A percentile compares a stretch with the other conserved stretches of the same genome.
Conservation (phyloP, 2,113 vertebrate genomes). For the Pangasianodon gigas region DNA sequence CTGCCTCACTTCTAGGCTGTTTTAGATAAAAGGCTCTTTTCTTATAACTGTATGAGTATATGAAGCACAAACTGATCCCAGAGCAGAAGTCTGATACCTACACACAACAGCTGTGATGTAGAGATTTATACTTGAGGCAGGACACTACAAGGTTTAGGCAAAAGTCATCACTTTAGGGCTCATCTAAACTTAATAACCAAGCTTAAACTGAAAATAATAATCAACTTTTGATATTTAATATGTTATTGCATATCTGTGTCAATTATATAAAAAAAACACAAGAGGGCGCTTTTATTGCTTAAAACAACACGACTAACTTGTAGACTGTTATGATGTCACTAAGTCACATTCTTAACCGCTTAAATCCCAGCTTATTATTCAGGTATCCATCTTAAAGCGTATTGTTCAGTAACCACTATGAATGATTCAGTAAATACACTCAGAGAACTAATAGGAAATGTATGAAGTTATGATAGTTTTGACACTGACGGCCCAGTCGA, state of each 20-base stretch:
- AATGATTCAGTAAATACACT: neutral
- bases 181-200: neutral
- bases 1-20: neutral
- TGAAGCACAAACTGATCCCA: neutral
- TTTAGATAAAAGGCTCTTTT: neutral
- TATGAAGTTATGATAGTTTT: neutral
- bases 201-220: neutral
- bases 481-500: neutral
- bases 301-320: neutral
- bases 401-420: neutral
- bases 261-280: conserved; percentile 15
- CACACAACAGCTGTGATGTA: neutral
- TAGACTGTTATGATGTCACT: neutral
- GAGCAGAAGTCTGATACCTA: neutral
- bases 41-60: neutral
- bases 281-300: conserved; percentile 40
- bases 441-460: neutral
- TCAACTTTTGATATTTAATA: neutral
- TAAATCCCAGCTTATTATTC: neutral
- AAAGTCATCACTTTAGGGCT: neutral
- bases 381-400: neutral
- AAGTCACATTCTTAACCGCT: neutral
- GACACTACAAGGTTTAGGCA: neutral
- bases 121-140: neutral
- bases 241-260: neutral